These are phyloP conservation scores for Zaprionus kolodkinae DNA, from an alignment of 1,140 invertebrate genomes.

Conservation along the genomic window DNA sequence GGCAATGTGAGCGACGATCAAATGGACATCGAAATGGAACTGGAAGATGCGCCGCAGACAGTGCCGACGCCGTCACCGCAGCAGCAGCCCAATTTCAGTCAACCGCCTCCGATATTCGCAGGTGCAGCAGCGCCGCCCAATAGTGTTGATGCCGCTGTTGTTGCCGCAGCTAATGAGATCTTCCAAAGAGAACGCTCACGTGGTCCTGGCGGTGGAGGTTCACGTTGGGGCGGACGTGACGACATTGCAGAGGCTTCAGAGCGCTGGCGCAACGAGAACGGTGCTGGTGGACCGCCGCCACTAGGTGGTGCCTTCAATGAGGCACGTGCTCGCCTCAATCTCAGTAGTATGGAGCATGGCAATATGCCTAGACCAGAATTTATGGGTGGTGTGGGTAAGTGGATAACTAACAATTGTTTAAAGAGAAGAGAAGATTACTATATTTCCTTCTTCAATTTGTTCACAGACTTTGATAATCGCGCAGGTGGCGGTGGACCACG, in stretches of 20 bases:
- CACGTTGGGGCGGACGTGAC: constrained; percentile 73
- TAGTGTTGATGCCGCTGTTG: constrained; percentile 50
- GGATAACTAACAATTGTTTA: background rate
- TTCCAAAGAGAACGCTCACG: constrained; percentile 61
- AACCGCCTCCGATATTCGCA: constrained; percentile 62
- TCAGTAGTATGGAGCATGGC: constrained; percentile 66
- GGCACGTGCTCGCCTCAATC: constrained; percentile 65
- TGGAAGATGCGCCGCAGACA: constrained; percentile 82
- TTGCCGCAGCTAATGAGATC: constrained; percentile 55
- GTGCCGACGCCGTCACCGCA: constrained; percentile 27
- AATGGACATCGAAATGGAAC: constrained; percentile 88
- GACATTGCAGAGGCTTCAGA: constrained; percentile 62
- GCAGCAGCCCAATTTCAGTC: constrained; percentile 71
- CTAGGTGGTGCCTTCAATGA: constrained; percentile 62
- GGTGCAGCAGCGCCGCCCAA: constrained; percentile 21
- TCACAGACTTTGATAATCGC: constrained; percentile 66
- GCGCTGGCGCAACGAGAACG: constrained; percentile 64
- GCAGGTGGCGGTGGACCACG: constrained; percentile 58
- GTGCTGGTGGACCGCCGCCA: constrained; percentile 45
- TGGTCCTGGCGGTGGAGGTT: constrained; percentile 40
- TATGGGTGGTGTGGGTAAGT: constrained; percentile 57
- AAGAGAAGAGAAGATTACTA: background rate
- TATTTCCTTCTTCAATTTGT: background rate
- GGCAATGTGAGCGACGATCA: constrained; percentile 86
- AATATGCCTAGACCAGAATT: constrained; percentile 65